Evolutionary conservation across 1,140 invertebrate genomes (phyloP).

Genomic region (Penaeus chinensis): DNA sequence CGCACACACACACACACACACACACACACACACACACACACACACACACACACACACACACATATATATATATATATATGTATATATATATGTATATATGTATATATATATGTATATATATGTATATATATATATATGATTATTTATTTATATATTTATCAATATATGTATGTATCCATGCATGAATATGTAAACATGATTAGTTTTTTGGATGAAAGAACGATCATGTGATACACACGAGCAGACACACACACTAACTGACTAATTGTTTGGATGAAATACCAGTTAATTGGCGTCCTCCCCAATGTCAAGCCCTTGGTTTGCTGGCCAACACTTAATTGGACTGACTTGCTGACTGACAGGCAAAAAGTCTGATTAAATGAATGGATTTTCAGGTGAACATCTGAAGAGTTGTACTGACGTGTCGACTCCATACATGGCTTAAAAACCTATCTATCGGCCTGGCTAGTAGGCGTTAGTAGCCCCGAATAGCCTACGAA

Average conservation of each 20-base stretch:
- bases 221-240: background rate
- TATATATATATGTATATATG: background rate
- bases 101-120: constrained; percentile 13
- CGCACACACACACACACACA: too few relatives aligned
- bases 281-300: background rate
- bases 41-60: background rate
- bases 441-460: too few relatives aligned
- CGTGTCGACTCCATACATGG: too few relatives aligned
- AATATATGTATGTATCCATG: background rate
- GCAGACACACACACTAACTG: background rate
- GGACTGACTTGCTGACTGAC: too few relatives aligned
- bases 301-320: too few relatives aligned
- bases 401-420: too few relatives aligned
- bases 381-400: too few relatives aligned
- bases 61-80: background rate
- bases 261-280: background rate
- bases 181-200: background rate
- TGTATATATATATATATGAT: background rate
- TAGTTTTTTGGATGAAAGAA: too few relatives aligned
- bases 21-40: background rate
- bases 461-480: too few relatives aligned
- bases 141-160: background rate
- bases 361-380: too few relatives aligned
- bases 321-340: too few relatives aligned
- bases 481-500: too few relatives aligned